Conservation (phyloP, 2,888 invertebrate genomes). For the Biston stratarius region DNA sequence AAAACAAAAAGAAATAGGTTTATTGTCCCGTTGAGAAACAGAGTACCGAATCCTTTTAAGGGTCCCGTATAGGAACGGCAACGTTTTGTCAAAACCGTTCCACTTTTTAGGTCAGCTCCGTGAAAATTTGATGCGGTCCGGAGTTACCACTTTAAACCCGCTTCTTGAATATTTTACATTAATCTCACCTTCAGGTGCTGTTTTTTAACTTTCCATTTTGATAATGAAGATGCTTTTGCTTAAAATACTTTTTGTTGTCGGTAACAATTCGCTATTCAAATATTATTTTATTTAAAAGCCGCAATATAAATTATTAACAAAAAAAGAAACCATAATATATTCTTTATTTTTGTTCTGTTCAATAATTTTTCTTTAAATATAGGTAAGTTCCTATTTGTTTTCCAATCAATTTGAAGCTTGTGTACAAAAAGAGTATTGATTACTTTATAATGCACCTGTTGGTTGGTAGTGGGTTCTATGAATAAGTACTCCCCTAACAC, state of each 20-base stretch:
- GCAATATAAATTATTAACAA: no score
- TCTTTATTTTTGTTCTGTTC: no score
- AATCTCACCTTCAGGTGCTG: conserved; percentile 53
- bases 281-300: neutral
- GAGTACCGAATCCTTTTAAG: conserved; percentile 68
- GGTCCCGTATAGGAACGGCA: conserved; percentile 53
- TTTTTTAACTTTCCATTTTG: conserved; percentile 48
- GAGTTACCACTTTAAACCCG: conserved; percentile 58
- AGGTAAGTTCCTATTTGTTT: no score
- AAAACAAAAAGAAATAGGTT: conserved; percentile 71
- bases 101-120: conserved; percentile 48
- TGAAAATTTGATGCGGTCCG: conserved; percentile 66
- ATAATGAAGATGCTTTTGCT: conserved; percentile 39
- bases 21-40: conserved; percentile 67
- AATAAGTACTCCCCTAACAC: neutral
- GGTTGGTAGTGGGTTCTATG: no score
- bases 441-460: no score
- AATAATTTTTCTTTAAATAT: no score
- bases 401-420: no score
- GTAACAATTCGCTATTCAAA: conserved; percentile 3
- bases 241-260: conserved; percentile 23
- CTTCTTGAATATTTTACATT: conserved; percentile 57
- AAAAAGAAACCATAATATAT: no score
- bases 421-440: no score
- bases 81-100: conserved; percentile 68